Percentiles rank a stretch among this genome's conserved stretches.
Conservation (phyloP, 2,888 invertebrate species). For the Eupithecia subumbrata region DNA sequence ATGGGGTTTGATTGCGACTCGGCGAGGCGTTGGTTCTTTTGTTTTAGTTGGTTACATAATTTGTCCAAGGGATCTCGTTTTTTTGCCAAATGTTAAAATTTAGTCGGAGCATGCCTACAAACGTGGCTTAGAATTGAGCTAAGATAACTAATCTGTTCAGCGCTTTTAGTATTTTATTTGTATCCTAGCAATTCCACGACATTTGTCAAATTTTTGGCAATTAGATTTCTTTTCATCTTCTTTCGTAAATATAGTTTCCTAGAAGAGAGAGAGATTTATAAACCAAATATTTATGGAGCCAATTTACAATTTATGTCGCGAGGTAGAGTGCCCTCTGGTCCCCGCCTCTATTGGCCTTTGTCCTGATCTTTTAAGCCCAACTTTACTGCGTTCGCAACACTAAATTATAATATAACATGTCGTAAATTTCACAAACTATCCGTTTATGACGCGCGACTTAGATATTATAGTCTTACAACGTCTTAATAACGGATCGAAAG, state of each 20-base stretch:
- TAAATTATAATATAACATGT: conserved; percentile 84
- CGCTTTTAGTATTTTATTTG: neutral
- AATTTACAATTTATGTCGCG: conserved; percentile 41
- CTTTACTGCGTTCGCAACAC: conserved; percentile 76
- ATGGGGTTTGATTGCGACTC: conserved; percentile 41
- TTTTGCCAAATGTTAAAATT: neutral
- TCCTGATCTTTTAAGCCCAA: conserved; percentile 80
- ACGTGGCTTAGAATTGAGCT: neutral
- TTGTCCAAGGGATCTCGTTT: neutral
- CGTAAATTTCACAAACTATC: conserved; percentile 82
- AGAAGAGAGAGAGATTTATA: conserved; percentile 13
- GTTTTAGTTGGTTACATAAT: conserved; percentile 13
- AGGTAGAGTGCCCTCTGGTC: conserved; percentile 39
- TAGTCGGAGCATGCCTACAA: neutral
- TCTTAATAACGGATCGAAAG: conserved; percentile 51
- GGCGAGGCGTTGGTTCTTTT: conserved; percentile 37
- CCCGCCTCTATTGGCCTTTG: conserved; percentile 47
- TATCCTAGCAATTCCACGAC: neutral
- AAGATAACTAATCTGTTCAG: neutral
- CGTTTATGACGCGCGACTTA: conserved; percentile 71
- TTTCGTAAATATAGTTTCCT: neutral
- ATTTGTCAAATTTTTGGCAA: neutral
- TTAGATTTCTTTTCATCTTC: neutral
- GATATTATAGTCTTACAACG: conserved; percentile 52
- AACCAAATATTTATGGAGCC: conserved; percentile 33